Base-by-base conservation (phyloP, 2,797 vertebrate species). In the Microctenopoma stevenorrisi region DNA sequence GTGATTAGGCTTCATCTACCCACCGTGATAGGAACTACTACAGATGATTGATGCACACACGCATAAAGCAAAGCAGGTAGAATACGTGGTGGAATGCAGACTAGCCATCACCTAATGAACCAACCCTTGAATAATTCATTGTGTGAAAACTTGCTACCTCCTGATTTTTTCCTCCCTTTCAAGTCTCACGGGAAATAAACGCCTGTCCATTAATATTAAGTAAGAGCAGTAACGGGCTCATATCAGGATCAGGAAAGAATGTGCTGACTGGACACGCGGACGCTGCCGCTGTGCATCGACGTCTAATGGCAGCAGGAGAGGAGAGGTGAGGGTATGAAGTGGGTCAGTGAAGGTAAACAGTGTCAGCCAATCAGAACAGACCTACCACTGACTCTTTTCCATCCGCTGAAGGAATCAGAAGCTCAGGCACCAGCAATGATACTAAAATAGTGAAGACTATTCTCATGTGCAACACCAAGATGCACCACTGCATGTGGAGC, bases 231-330 rank as follows among this genome's bases (percentile, higher is more conserved):
- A 40, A 30, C 13, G 33, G 40, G 11, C 40, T 15, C 5, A 42
- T 42, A 42, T 42, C 35, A 50, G 60, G 43, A 35, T 48, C 15
- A 46, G 16, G 47, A 43, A 18, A 46, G 49, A 84, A 81, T 64
- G 68, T 81, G 88, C 86, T 88, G 86, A 89, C 60, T 50, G 58
- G 68, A 75, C 67, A 76, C 67, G 71, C 52, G 28, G 67, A 62
- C 64, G 52, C 42, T 68, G 38, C 33, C 26, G 71, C 59, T 4
- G 26, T 52, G 62, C 47, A 37, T 54, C 47, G 16, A 37, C 57
- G 64, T 62, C 58, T 56, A 3, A 58, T 30, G 48, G 63, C 49
- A 72, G 48, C 16, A 30, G 37, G 47, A 16, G 47, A 68, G 14
- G 53, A 54, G 64, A 72, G 64, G 73, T 56, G 63, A 50, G 26